Base-by-base conservation (phyloP, 2,113 vertebrate genomes). In the Oncorhynchus clarkii region DNA sequence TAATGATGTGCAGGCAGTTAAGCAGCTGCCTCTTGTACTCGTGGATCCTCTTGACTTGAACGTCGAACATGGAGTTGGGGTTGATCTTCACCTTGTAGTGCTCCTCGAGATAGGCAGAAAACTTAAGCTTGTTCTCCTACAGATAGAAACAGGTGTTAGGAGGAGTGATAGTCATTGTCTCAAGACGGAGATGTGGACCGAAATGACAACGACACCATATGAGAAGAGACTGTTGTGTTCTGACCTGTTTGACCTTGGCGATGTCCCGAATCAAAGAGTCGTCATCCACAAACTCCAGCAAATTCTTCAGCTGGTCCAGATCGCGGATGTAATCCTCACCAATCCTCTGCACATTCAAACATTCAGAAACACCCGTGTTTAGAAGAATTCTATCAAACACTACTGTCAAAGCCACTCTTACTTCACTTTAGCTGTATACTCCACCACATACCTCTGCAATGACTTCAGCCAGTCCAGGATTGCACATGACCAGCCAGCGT, bases 81-180 rank as follows among this genome's bases (percentile, higher is more conserved):
- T 97, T 97, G 90, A 97, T 95, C 65, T 94, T 96, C 67, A 97
- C 95, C 83, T 96, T 96, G 89, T 97, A 96, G 65, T 97, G 95
- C 67, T 92, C 94, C 82, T 96, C 96, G 70, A 97, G 85, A 77
- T 95, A 94, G 0, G 89, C 90, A 0, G 96, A 80, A 2, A 97
- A 96, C 90, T 97, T 97, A 85, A 96, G 7, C 83, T 97, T 97
- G 88, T 97, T 97, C 86, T 97, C 96, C 96, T 97, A 75, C 13
- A n/a, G 13, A 5, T 8, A 71, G 70, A 70, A 8, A 24, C n/a
- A n/a, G 67, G 65, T 67, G 16, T 34, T 2, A 68, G 9, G 9
- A 11, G 67, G 29, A 31, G 18, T 31, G 29, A 31, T 8, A 62
- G 18, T n/a, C 18, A 13, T 62, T 3, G 59, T 13, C 18, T 62